These are phyloP conservation scores for Capitulum mitella DNA, from an alignment of 2,888 invertebrate genomes.

Conservation along the genomic window DNA sequence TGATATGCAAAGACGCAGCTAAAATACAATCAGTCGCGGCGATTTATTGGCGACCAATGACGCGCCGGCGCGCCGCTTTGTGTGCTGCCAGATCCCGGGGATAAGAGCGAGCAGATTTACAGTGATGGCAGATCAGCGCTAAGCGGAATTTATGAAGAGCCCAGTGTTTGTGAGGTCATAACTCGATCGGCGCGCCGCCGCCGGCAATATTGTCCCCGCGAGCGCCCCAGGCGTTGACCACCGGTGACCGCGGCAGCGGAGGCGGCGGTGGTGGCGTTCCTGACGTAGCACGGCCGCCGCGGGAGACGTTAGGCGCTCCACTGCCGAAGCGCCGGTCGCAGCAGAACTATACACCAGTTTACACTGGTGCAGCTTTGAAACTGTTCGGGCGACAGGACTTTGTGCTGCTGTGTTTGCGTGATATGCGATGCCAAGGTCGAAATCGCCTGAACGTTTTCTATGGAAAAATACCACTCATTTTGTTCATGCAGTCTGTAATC, in stretches of 20 bases:
- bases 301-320: too few relatives aligned
- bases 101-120: slow-evolving; percentile 17
- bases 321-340: too few relatives aligned
- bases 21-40: slow-evolving; percentile 5
- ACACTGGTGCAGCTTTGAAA: too few relatives aligned
- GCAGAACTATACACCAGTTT: too few relatives aligned
- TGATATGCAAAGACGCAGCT: slow-evolving; percentile 6
- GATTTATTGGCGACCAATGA: slow-evolving; percentile 6
- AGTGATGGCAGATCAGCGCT: slow-evolving; percentile 19
- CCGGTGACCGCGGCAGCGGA: background rate
- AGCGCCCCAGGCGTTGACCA: background rate
- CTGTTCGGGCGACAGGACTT: too few relatives aligned
- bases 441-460: too few relatives aligned
- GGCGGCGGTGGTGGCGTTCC: background rate
- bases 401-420: too few relatives aligned
- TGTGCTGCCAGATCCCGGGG: slow-evolving; percentile 9
- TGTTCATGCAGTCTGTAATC: too few relatives aligned
- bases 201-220: background rate
- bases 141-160: slow-evolving; percentile 25
- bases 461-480: too few relatives aligned
- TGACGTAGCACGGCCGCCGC: background rate
- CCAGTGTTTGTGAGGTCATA: slow-evolving; percentile 18
- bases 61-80: background rate
- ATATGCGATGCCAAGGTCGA: too few relatives aligned
- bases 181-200: background rate